Evolutionary conservation across 2,888 invertebrate genomes (phyloP).

Genomic region (Andrena trimmerana): DNA sequence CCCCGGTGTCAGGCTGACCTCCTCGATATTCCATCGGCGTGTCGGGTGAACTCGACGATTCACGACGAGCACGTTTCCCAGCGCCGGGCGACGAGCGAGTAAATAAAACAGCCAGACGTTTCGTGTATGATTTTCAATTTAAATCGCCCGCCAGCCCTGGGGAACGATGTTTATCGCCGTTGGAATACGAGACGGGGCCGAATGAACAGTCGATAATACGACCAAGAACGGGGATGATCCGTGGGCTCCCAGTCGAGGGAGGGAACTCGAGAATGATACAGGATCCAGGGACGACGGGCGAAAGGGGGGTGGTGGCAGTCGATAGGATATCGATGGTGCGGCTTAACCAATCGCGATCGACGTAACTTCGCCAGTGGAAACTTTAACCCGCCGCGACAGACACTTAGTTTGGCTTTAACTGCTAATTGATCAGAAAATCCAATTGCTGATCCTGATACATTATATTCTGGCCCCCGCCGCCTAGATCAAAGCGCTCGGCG

Average conservation of each 20-base stretch:
- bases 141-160: slow-evolving; percentile 10
- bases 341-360: slow-evolving; percentile 77
- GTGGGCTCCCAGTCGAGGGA: background rate
- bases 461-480: slow-evolving; percentile 60
- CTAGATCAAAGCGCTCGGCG: slow-evolving; percentile 62
- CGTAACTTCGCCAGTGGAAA: slow-evolving; percentile 75
- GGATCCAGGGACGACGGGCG: background rate
- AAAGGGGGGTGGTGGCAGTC: slow-evolving; percentile 47
- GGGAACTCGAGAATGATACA: slow-evolving; percentile 6
- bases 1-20: slow-evolving; percentile 28
- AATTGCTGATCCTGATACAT: slow-evolving; percentile 79
- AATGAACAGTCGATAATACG: slow-evolving; percentile 26
- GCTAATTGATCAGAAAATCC: slow-evolving; percentile 83
- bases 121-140: slow-evolving; percentile 41
- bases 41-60: slow-evolving; percentile 37
- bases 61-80: slow-evolving; percentile 40
- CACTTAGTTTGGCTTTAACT: slow-evolving; percentile 83
- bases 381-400: slow-evolving; percentile 80
- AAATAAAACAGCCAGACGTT: slow-evolving; percentile 35
- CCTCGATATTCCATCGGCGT: slow-evolving; percentile 52
- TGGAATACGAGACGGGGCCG: slow-evolving; percentile 10
- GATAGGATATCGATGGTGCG: slow-evolving; percentile 72
- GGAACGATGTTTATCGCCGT: slow-evolving; percentile 25
- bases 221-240: background rate
- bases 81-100: slow-evolving; percentile 14